phyloP scores from a whole-genome alignment of 2,113 vertebrate genomes.

The Ailurus styani region DNA sequence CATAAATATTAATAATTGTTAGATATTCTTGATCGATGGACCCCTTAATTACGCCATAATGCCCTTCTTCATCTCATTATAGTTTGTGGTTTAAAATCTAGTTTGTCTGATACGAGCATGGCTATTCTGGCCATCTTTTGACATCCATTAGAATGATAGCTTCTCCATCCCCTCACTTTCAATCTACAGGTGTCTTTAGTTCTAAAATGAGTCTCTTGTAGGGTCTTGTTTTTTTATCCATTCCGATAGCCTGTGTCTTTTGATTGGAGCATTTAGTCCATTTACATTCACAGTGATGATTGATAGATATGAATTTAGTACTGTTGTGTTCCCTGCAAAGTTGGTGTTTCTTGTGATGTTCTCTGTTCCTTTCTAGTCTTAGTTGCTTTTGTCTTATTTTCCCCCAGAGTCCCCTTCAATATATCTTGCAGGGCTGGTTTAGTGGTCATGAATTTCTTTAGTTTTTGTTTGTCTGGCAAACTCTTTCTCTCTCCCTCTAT shows the following conservation, averaged over 20 bases:
- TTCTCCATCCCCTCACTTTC: background rate
- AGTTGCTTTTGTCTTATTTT: background rate
- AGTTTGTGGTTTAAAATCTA: background rate
- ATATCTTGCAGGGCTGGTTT: background rate
- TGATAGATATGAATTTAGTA: background rate
- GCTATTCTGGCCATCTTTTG: background rate
- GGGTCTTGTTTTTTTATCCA: background rate
- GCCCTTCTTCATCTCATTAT: background rate
- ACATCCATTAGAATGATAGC: background rate
- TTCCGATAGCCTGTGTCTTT: background rate
- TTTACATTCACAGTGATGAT: background rate
- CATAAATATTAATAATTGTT: background rate
- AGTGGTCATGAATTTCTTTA: background rate
- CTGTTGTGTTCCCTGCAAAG: background rate
- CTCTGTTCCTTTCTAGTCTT: background rate
- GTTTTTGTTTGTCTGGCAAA: background rate
- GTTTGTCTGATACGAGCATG: background rate
- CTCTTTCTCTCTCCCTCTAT: background rate
- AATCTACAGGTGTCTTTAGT: background rate
- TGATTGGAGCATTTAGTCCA: background rate
- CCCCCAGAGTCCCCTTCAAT: background rate
- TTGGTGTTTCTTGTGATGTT: background rate
- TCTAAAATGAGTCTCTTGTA: background rate
- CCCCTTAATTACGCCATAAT: background rate
- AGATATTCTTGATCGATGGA: background rate